These are phyloP conservation scores for Carettochelys insculpta DNA, from an alignment of 2,113 vertebrate species.

Conservation along the genomic window DNA sequence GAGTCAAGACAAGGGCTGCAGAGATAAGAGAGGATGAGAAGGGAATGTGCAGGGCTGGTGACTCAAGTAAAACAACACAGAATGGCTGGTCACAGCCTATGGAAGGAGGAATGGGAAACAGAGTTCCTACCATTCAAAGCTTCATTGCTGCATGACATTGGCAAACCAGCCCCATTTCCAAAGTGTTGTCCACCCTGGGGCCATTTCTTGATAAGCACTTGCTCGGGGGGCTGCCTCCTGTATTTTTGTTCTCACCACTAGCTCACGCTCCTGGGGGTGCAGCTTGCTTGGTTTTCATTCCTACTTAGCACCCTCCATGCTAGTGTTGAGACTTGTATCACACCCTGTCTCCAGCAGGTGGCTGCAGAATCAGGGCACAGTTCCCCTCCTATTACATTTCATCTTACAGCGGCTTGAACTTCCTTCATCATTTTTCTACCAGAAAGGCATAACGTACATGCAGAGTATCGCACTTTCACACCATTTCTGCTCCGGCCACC, in stretches of 20 bases:
- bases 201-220: background rate
- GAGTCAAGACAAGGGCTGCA: conserved; percentile 19
- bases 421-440: background rate
- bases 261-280: background rate
- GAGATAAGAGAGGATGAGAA: conserved; percentile 18
- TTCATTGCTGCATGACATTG: background rate
- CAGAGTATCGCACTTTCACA: background rate
- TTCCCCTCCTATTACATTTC: background rate
- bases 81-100: background rate
- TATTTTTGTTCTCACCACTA: background rate
- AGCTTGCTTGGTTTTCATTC: background rate
- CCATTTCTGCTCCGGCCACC: background rate
- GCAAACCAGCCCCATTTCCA: background rate
- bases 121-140: background rate
- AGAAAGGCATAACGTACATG: background rate
- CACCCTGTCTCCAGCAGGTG: background rate
- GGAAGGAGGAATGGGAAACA: background rate
- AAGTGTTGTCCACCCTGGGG: background rate
- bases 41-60: conserved; percentile 8
- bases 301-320: background rate
- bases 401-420: background rate
- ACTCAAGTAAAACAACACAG: background rate
- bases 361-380: background rate
- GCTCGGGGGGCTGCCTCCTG: no score
- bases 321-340: background rate